Evolutionary conservation across 1,140 invertebrate genomes (phyloP), one percentile per base, ranked within the genome.

Genomic region (Oreohelix idahoensis): DNA sequence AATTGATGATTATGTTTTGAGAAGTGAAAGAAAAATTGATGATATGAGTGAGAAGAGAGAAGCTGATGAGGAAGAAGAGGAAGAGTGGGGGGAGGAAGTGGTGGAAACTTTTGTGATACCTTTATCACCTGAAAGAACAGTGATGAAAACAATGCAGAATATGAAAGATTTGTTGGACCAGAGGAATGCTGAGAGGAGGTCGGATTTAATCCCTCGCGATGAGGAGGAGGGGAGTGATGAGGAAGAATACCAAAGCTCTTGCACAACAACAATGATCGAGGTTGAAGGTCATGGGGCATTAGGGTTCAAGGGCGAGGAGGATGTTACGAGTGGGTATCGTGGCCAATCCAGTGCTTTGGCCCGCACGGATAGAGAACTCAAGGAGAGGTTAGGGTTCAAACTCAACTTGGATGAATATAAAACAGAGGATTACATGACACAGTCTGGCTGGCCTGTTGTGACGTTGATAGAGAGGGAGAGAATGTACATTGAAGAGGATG

Each of bases 391-490:
- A 13, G 80, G 80, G 15, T 82, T 82, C 36, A 2, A 82, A 71
- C 71, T 82, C 5, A 75, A 63, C 29, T 29, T 82, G 80, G 80
- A 82, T 51, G 80, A 82, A 66, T 75, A 42, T 29, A 82, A 75
- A 39, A 29, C n/a, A 5, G 51, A 75, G 11, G 80, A 75, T 0
- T 82, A 82, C 51, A 58, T 1, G 1, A 82, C 80, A 0, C 45
- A 51, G 45, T 15, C 35, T 42, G 70, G 71, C 23, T 82, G 26
- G 42, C 80, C 80, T 26, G 73, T 82, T 38, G 70, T 82, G n/a
- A 51, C 45, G 49, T 82, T 73, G 17, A 75, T 82, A 17, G 80
- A 82, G 38, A 74, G 70, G 51, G 71, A 84, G 32, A 58, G 70
- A n/a, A 79, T 74, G 17, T 80, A 29, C 49, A 58, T 75, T 58